phyloP scores from a whole-genome alignment of 2,113 vertebrate species.

The Oncorhynchus kisutch region DNA sequence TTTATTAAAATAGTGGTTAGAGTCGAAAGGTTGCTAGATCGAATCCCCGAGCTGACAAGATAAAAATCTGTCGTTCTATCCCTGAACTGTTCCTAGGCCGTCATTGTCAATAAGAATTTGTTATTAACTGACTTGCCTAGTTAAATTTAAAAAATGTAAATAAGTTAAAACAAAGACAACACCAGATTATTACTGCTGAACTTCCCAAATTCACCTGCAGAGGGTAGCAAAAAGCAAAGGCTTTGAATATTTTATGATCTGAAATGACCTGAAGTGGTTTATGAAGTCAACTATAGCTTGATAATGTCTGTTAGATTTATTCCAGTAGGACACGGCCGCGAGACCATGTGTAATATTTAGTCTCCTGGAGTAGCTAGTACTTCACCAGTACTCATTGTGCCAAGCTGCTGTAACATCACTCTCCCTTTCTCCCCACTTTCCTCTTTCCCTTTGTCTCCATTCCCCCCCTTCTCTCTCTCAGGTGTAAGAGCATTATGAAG shows the following conservation, averaged over 20 bases:
- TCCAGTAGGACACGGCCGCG: conserved; percentile 42
- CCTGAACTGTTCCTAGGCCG: too few relatives aligned
- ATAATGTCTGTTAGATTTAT: background rate
- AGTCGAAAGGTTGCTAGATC: too few relatives aligned
- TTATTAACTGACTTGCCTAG: too few relatives aligned
- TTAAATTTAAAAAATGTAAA: background rate
- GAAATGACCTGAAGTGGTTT: background rate
- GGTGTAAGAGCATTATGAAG: conserved; percentile 95
- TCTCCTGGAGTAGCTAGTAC: conserved; percentile 52
- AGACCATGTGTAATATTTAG: conserved; percentile 47
- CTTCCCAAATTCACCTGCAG: conserved; percentile 40
- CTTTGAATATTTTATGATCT: background rate
- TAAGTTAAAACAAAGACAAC: background rate
- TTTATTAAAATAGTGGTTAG: background rate
- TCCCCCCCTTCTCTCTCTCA: conserved; percentile 56
- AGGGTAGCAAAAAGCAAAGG: conserved; percentile 56
- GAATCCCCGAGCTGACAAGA: too few relatives aligned
- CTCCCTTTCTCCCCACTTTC: background rate
- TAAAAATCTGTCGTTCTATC: too few relatives aligned
- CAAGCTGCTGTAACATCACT: conserved; percentile 15
- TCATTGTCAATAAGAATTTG: too few relatives aligned
- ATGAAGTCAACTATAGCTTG: conserved; percentile 1
- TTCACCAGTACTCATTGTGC: conserved; percentile 34
- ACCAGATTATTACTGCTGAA: background rate
- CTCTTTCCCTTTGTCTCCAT: background rate